Evolutionary conservation across 1,140 invertebrate genomes (phyloP).

Genomic region (Microplitis mediator): DNA sequence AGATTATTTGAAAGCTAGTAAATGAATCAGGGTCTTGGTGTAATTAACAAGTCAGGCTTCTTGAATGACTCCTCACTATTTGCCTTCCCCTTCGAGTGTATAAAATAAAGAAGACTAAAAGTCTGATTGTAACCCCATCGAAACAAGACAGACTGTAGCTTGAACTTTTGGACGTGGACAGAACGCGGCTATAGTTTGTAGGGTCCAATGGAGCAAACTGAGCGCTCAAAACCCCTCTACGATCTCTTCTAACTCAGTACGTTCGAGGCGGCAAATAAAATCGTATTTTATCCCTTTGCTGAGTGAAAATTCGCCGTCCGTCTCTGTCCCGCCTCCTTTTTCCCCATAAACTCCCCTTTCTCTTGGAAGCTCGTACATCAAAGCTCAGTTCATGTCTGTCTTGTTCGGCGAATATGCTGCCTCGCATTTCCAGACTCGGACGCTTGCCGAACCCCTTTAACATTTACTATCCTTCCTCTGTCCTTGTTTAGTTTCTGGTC

Average conservation of each 20-base stretch:
- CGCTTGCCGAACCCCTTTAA: conserved; percentile 40
- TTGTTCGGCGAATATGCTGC: conserved; percentile 48
- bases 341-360: conserved; percentile 15
- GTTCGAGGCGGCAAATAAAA: conserved; percentile 56
- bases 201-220: conserved; percentile 8
- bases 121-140: conserved; percentile 30
- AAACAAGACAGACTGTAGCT: background rate
- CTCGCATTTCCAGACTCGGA: conserved; percentile 17
- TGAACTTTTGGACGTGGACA: conserved; percentile 20
- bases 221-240: conserved; percentile 7
- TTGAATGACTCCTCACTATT: conserved; percentile 6
- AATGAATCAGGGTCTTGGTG: conserved; percentile 8
- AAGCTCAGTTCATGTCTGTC: conserved; percentile 57
- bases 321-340: conserved; percentile 37
- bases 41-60: conserved; percentile 2
- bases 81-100: background rate
- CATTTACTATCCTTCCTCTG: conserved; percentile 19
- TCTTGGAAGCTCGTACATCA: conserved; percentile 57
- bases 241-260: conserved; percentile 14
- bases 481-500: conserved; percentile 1
- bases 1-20: background rate
- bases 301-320: conserved; percentile 54
- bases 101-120: conserved; percentile 25
- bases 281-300: conserved; percentile 60
- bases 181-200: background rate